Percentiles rank a stretch among this genome's conserved stretches.
Conservation (phyloP, 2,113 vertebrate species). For the Oophaga pumilio region DNA sequence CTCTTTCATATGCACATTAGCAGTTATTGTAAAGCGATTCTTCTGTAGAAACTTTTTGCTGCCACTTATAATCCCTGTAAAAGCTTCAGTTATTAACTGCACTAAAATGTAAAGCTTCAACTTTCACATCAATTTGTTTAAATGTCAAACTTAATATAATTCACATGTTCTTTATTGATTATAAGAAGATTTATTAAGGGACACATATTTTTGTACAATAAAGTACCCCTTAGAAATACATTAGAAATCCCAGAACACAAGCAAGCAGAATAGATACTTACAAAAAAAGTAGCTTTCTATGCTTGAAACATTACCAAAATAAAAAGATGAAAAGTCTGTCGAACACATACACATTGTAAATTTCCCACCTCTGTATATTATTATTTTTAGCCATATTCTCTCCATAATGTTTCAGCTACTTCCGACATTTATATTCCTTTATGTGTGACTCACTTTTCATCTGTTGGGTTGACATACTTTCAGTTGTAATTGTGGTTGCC, state of each 20-base stretch:
- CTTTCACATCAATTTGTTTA: too few species aligned
- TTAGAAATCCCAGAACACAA: neutral
- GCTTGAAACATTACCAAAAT: neutral
- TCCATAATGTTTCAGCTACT: neutral
- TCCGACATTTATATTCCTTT: neutral
- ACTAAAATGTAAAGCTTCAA: too few species aligned
- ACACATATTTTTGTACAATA: neutral
- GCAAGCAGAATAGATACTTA: neutral
- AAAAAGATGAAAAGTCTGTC: neutral
- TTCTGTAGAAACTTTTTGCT: too few species aligned
- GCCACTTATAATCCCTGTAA: too few species aligned
- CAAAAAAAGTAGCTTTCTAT: neutral
- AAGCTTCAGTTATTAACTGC: too few species aligned
- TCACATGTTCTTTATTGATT: conserved; percentile 10
- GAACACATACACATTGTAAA: too few species aligned
- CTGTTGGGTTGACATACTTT: neutral
- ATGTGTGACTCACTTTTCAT: neutral
- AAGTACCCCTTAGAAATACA: neutral
- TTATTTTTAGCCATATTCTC: too few species aligned
- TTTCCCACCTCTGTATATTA: too few species aligned
- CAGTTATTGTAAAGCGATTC: too few species aligned
- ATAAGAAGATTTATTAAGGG: conserved; percentile 15
- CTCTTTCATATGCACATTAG: too few species aligned
- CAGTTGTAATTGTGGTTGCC: neutral
- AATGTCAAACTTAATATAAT: conserved; percentile 1